These are phyloP conservation scores for Anser cygnoides DNA, from an alignment of 2,113 vertebrate genomes.

Conservation along the genomic window DNA sequence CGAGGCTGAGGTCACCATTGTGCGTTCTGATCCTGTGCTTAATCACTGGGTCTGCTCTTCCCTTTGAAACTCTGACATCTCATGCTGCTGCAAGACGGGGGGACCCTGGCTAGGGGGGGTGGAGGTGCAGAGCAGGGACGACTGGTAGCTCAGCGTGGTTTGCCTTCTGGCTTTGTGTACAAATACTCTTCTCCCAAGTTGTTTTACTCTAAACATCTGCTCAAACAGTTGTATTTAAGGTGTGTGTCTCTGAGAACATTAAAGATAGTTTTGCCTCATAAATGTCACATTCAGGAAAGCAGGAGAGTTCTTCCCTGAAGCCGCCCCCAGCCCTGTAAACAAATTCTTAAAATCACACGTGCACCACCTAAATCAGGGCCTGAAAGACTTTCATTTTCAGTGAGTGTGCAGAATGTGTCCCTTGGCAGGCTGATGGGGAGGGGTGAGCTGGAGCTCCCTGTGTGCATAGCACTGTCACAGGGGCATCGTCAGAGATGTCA, in stretches of 20 bases:
- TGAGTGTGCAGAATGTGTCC: too few species aligned
- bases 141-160: not conserved
- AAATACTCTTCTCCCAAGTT: not conserved
- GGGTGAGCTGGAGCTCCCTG: not conserved
- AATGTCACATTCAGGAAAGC: not conserved
- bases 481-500: not conserved
- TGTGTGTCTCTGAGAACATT: not conserved
- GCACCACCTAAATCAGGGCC: not conserved
- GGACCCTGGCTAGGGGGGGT: not conserved
- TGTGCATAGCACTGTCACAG: accelerated
- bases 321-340: not conserved
- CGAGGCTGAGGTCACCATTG: accelerated
- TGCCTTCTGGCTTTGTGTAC: not conserved
- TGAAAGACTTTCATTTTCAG: not conserved
- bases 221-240: not conserved
- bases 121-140: not conserved
- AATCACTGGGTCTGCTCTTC: too few species aligned
- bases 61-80: not conserved
- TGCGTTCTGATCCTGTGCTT: not conserved
- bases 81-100: not conserved
- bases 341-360: not conserved
- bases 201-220: not conserved
- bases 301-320: not conserved
- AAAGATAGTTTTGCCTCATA: not conserved
- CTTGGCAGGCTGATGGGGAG: accelerated